Conservation (phyloP, 2,113 vertebrate genomes). For the Trematocara variabile region DNA sequence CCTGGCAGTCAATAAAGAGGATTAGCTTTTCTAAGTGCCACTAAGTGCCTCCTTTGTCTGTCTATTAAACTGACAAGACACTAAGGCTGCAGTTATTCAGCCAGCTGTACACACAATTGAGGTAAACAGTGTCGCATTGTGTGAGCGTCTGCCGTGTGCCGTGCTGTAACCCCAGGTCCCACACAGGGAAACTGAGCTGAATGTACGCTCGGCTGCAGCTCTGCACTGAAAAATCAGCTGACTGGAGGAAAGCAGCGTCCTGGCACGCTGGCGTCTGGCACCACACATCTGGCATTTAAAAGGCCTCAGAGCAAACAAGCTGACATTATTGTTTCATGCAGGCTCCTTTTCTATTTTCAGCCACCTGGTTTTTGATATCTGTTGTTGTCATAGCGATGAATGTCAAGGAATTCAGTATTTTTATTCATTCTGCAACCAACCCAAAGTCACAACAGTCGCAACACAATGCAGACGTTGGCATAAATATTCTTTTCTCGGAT, state of each 20-base stretch:
- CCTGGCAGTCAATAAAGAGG: not conserved
- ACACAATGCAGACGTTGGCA: not conserved
- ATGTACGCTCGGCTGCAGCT: constrained; percentile 5
- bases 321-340: constrained; percentile 47
- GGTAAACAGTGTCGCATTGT: not conserved
- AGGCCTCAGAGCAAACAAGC: constrained; percentile 43
- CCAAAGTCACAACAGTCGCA: not conserved
- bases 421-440: not conserved
- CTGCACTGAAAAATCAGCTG: constrained; percentile 43
- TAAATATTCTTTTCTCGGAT: not conserved
- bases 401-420: not conserved
- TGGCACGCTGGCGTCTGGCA: constrained; percentile 33
- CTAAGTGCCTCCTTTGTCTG: not conserved
- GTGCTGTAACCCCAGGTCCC: not conserved
- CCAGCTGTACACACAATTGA: not conserved
- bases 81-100: not conserved
- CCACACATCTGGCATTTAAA: constrained; percentile 68
- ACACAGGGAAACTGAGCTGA: constrained; percentile 3
- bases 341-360: constrained; percentile 26
- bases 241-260: constrained; percentile 43
- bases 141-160: not conserved
- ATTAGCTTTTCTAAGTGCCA: not conserved
- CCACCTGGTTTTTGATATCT: constrained; percentile 36
- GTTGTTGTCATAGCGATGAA: constrained; percentile 28
- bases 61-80: not conserved